These are phyloP conservation scores for Pagrus major DNA, from an alignment of 2,113 vertebrate genomes.

Conservation along the genomic window DNA sequence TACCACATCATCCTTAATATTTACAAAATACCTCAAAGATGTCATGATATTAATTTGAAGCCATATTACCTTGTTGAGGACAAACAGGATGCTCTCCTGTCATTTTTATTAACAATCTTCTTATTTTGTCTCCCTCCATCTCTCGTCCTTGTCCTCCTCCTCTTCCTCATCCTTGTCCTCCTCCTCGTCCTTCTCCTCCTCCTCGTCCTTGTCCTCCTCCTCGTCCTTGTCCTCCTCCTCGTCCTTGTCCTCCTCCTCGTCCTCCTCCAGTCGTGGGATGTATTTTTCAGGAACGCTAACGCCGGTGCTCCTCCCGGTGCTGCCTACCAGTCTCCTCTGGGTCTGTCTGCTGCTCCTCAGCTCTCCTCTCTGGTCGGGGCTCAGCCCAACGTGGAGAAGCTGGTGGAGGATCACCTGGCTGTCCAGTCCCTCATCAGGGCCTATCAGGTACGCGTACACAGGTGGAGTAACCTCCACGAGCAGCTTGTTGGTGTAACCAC, in stretches of 20 bases:
- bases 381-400: conserved; percentile 95
- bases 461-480: too few relatives aligned
- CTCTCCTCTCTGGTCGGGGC: conserved; percentile 88
- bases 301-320: conserved; percentile 93
- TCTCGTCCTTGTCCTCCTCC: neutral
- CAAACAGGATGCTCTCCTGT: too few relatives aligned
- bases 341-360: conserved; percentile 82
- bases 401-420: conserved; percentile 97
- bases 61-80: too few relatives aligned
- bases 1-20: too few relatives aligned
- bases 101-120: neutral
- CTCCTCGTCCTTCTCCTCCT: too few relatives aligned
- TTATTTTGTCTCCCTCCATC: neutral
- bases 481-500: neutral
- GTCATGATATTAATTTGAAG: too few relatives aligned
- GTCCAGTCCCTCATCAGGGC: conserved; percentile 98
- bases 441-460: conserved; percentile 89
- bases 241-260: neutral
- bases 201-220: too few relatives aligned
- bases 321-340: conserved; percentile 96
- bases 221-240: too few relatives aligned
- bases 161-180: neutral
- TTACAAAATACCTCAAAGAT: too few relatives aligned
- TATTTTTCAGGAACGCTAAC: conserved; percentile 98
- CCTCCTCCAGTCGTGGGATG: conserved; percentile 93